These are phyloP conservation scores for Lamellibrachia satsuma DNA, from an alignment of 2,888 invertebrate genomes.

Conservation along the genomic window DNA sequence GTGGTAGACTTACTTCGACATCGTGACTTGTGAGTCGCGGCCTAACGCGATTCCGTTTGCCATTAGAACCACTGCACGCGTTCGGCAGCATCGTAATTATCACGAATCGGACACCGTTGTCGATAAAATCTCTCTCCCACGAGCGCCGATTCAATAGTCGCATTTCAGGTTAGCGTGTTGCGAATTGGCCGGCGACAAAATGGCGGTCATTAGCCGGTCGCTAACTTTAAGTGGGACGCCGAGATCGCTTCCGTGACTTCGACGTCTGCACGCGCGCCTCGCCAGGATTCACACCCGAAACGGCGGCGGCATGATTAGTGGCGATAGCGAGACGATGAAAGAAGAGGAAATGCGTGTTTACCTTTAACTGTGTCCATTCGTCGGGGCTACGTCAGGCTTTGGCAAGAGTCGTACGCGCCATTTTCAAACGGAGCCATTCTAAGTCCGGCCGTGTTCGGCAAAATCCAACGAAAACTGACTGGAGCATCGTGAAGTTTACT, in stretches of 20 bases:
- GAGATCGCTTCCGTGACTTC: background rate
- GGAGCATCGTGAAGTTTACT: background rate
- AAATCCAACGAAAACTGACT: background rate
- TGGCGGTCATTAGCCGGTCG: constrained; percentile 3
- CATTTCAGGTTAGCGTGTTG: constrained; percentile 13
- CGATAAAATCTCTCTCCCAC: constrained; percentile 17
- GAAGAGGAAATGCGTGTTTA: background rate
- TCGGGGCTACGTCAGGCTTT: background rate
- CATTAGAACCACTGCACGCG: background rate
- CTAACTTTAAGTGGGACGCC: constrained; percentile 17
- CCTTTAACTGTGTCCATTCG: background rate
- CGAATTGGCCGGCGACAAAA: background rate
- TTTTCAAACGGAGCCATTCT: background rate
- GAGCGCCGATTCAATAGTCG: background rate
- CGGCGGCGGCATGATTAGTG: background rate
- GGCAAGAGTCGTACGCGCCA: background rate
- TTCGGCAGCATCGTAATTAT: constrained; percentile 3
- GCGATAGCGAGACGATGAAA: constrained; percentile 2
- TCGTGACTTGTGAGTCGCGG: background rate
- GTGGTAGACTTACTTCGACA: background rate
- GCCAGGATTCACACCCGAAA: background rate
- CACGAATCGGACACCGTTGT: constrained; percentile 17
- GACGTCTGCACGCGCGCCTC: background rate
- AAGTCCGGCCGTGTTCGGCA: background rate
- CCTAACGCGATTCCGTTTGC: background rate